Percentiles rank a stretch among this genome's conserved stretches.
These are phyloP conservation scores for Poecilia gillii DNA, from an alignment of 2,797 vertebrate genomes.

Conservation along the genomic window DNA sequence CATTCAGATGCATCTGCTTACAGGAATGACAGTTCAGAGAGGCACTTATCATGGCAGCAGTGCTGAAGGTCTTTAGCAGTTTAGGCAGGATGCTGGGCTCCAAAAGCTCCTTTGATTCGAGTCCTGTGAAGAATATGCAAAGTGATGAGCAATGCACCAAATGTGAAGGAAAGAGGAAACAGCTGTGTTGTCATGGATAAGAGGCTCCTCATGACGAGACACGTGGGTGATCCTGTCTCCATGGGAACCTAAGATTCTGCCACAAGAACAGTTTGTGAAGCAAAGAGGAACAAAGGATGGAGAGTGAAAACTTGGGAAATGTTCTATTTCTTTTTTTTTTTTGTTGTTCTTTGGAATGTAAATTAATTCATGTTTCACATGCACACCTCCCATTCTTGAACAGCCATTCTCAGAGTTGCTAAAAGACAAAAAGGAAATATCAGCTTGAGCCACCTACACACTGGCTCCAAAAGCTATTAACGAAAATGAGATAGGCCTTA, in stretches of 20 bases:
- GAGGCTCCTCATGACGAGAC: conserved; percentile 69
- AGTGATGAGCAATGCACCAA: conserved; percentile 59
- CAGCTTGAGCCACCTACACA: conserved; percentile 33
- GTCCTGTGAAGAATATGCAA: conserved; percentile 56
- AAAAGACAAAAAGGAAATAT: conserved; percentile 42
- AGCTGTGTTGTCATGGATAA: conserved; percentile 76
- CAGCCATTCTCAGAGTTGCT: conserved; percentile 33
- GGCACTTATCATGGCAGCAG: conserved; percentile 11
- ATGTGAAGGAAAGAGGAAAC: conserved; percentile 70
- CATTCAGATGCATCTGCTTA: conserved; percentile 6
- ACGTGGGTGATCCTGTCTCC: conserved; percentile 75
- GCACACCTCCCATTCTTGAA: conserved; percentile 32
- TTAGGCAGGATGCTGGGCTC: conserved; percentile 30
- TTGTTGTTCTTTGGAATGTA: conserved; percentile 18
- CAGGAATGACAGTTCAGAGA: conserved; percentile 18
- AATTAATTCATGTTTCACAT: conserved; percentile 50
- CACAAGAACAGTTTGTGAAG: conserved; percentile 67
- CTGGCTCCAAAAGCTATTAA: conserved; percentile 1
- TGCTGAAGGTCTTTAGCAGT: conserved; percentile 24
- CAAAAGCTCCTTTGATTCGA: conserved; percentile 42
- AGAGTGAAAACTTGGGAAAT: conserved; percentile 55
- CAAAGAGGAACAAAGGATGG: conserved; percentile 44
- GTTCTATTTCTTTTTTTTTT: conserved; percentile 13
- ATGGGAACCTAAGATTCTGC: conserved; percentile 64
- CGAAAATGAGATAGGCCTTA: conserved; percentile 17